Base-by-base conservation (phyloP, 2,113 vertebrate genomes). In the Conger conger region DNA sequence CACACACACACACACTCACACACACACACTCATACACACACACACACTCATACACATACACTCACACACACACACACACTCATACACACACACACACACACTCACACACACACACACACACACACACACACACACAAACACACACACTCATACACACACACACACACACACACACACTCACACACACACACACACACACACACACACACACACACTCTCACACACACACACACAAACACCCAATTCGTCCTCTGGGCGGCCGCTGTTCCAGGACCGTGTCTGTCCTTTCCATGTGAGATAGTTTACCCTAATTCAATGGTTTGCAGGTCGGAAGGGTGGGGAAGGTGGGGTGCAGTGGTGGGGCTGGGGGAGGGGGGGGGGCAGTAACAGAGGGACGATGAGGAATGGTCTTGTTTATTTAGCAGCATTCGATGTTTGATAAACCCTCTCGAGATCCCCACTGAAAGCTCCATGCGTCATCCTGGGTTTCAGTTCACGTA, bases 391-490 rank as follows among this genome's bases (percentile, higher is more conserved):
- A 92, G 91, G 95, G 96, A 95, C 95, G 95, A 90, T 95, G 94
- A 96, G 94, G 94, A 96, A 97, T 96, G 95, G 93, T 89, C 89
- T 81, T 83, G 84, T 89, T 96, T 96, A 96, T 96, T 95, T 95
- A 93, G 94, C 94, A 94, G 95, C 94, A 94, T 94, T 96, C 93
- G 96, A 94, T 96, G 95, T 96, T 96, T 97, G 95, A 96, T 97
- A 94, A 96, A 96, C 86, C 93, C 92, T 94, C 88, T 88, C 86
- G 1, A 92, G 95, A 96, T 95, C 92, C 93, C 91, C 84, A 89
- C 81, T 87, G 82, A 88, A 88, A 86, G 86, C 78, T 82, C 77
- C 63, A 86, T 85, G 86, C 82, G 84, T 87, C 86, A 87, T 87
- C 78, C 45, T n/a, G 68, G 30, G 78, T 81, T 83, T 83, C 45